Percentiles rank a stretch among this genome's conserved stretches.
Evolutionary conservation across 2,888 invertebrate species (phyloP).

Genomic region (Lasioglossum oenotherae): DNA sequence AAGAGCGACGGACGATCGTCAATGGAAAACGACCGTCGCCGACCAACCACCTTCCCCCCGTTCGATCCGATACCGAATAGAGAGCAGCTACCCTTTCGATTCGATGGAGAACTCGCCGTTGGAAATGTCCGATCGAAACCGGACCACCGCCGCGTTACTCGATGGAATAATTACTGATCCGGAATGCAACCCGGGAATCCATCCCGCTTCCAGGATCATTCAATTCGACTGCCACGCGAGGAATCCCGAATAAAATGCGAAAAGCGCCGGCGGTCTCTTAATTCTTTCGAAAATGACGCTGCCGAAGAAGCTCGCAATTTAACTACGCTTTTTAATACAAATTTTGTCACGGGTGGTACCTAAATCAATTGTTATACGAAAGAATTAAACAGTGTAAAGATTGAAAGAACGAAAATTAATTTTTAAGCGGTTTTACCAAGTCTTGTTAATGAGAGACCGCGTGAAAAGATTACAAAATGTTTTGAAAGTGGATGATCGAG

Average conservation of each 20-base stretch:
- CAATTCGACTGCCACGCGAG: background rate
- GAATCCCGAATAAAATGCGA: background rate
- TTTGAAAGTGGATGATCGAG: background rate
- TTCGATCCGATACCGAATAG: background rate
- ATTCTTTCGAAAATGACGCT: background rate
- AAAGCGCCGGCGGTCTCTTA: background rate
- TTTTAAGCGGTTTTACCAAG: background rate
- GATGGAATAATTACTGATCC: conserved; percentile 30
- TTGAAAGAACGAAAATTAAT: too few relatives aligned
- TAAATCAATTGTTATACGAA: too few relatives aligned
- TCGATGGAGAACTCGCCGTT: background rate
- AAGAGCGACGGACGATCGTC: conserved; percentile 43
- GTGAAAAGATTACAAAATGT: background rate
- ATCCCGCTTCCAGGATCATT: background rate
- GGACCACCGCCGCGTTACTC: background rate
- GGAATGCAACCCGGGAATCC: conserved; percentile 2
- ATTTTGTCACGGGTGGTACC: background rate
- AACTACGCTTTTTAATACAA: background rate
- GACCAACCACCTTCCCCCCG: background rate
- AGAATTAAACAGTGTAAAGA: too few relatives aligned
- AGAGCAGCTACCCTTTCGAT: background rate
- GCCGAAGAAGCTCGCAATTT: background rate
- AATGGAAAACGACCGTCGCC: conserved; percentile 35
- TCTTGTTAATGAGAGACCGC: background rate
- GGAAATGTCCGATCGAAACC: conserved; percentile 15